Base-by-base conservation (phyloP, 2,113 vertebrate genomes). In the Phainopepla nitens region DNA sequence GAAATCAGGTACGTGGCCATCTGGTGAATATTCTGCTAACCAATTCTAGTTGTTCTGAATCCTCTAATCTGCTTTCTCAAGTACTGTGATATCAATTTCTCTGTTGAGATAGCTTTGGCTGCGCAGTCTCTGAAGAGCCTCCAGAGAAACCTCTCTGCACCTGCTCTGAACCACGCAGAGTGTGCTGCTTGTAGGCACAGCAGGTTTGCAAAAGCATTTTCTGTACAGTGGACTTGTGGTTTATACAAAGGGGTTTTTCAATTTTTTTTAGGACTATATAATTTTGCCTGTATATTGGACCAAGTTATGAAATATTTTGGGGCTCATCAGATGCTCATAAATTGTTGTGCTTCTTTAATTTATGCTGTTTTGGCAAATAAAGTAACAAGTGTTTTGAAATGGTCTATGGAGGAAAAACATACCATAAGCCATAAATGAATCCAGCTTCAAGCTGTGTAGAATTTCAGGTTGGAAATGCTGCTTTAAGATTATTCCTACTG, bases 1-100 rank as follows among this genome's bases (percentile, higher is more conserved):
- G 57, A 31, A 76, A 69, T 49, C 61, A 56, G 23, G 24, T 22
- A 33, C 0, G 0, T 8, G 62, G 3, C 33, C 49, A 65, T 33
- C 24, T 76, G 56, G 65, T 36, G 49, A 53, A 84, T 92, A 75
- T 33, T 39, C 56, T 83, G 20, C 47, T 28, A 23, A 54, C 47
- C 33, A 7, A 70, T 91, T 71, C 13, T 49, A 16, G 23, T 29
- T 47, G 49, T 57, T 90, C 60, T 76, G 39, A 82, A 84, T 75
- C 35, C 29, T 79, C 56, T 58, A 6, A 90, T 66, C 35, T n/a
- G 47, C 56, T 73, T 33, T 66, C 53, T 87, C 51, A 45, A 79
- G 76, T 31, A 69, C 69, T 88, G 42, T 25, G 39, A 24, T 31
- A 81, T 4, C 5, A 2, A 11, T 68, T 83, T 62, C 58, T 77